These are phyloP conservation scores for Zaprionus kolodkinae DNA, from an alignment of 1,140 invertebrate species.

Conservation along the genomic window DNA sequence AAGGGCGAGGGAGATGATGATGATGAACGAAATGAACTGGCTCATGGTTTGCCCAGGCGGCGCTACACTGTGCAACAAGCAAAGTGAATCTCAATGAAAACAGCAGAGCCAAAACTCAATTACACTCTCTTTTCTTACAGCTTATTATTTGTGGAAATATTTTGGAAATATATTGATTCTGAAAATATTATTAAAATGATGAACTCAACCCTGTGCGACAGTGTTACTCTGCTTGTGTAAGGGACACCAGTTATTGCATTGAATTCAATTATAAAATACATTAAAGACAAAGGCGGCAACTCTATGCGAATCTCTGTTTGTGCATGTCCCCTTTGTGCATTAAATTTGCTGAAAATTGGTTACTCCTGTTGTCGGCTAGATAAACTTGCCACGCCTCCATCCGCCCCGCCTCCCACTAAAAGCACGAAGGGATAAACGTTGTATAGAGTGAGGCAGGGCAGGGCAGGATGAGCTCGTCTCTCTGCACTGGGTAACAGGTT, in stretches of 20 bases:
- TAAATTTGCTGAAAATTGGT: conserved; percentile 83
- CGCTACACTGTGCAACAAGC: conserved; percentile 42
- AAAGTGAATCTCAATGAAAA: not conserved
- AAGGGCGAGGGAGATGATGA: conserved; percentile 45
- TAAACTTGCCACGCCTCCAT: conserved; percentile 51
- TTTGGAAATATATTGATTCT: no score
- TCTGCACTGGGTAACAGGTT: conserved; percentile 14
- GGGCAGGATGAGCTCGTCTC: not conserved
- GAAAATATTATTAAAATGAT: no score
- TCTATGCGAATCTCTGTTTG: conserved; percentile 47
- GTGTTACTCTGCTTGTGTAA: conserved; percentile 30
- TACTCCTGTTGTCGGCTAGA: conserved; percentile 70
- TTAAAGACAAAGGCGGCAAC: conserved; percentile 55
- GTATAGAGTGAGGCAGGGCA: not conserved
- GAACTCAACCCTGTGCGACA: conserved; percentile 8
- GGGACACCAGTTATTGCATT: conserved; percentile 63
- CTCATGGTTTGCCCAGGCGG: conserved; percentile 55
- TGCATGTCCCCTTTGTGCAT: conserved; percentile 67
- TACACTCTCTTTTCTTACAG: no score
- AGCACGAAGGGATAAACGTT: conserved; percentile 48
- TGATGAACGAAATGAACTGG: conserved; percentile 70
- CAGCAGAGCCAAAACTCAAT: no score
- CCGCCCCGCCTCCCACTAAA: conserved; percentile 24
- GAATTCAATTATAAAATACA: conserved; percentile 75
- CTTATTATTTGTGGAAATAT: no score